A percentile compares a stretch with the other conserved stretches of the same genome.
Evolutionary conservation across 2,797 vertebrate species (phyloP).

Genomic region (Numenius phaeopus): DNA sequence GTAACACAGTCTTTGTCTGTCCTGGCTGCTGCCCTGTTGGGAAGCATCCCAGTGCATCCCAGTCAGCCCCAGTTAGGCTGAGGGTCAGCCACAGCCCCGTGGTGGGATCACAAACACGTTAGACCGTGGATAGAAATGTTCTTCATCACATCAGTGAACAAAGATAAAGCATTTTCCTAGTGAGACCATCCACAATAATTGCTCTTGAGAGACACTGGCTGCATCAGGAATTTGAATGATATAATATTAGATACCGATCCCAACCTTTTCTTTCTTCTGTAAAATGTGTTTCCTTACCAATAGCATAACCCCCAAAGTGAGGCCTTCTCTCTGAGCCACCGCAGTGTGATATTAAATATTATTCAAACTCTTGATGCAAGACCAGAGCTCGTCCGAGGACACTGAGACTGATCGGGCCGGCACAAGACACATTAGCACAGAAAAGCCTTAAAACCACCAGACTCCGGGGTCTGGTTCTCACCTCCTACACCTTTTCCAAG

Average conservation of each 20-base stretch:
- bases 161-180: not conserved
- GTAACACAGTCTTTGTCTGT: not conserved
- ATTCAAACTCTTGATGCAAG: not conserved
- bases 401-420: not conserved
- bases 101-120: not conserved
- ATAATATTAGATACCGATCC: not conserved
- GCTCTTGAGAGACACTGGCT: not conserved
- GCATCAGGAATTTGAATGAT: not conserved
- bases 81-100: not conserved
- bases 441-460: not conserved
- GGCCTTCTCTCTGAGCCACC: not conserved
- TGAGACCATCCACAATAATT: not conserved
- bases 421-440: not conserved
- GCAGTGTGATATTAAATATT: not conserved
- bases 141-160: not conserved
- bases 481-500: not conserved
- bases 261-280: not conserved
- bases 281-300: not conserved
- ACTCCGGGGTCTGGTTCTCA: not conserved
- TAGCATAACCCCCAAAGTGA: not conserved
- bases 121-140: not conserved
- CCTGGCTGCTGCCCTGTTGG: not conserved
- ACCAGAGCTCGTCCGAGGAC: not conserved
- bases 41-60: not conserved
- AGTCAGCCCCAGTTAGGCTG: not conserved